Base-by-base conservation (phyloP, 2,888 invertebrate species). In the Sesia apiformis region DNA sequence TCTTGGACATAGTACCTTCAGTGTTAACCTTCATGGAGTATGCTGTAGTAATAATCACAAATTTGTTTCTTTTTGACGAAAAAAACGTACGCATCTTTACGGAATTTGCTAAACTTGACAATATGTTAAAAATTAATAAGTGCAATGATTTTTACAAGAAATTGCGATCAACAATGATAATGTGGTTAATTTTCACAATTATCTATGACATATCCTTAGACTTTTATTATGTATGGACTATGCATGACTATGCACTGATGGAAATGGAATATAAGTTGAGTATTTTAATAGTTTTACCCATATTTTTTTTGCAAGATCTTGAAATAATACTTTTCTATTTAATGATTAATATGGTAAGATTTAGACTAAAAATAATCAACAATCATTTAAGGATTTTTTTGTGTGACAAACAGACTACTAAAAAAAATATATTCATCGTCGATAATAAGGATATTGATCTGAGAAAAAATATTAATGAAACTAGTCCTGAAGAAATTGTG, bases 341-440 rank as follows among this genome's bases (percentile, higher is more conserved):
- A 8, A 52, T 56, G 46, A 53, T 56, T 6, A 3, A 52, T 23
- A 56, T 56, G 52, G 4, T 55, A 3, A 53, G 52, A 40, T 41
- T 38, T 4, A 56, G 58, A 53, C 51, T 58, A 4, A 51, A 40
- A 39, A n/a, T 55, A 4, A 38, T 58, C 7, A 58, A 58, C 39
- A n/a, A 52, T 38, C 43, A 56, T 41, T 43, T 58, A 52, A 53
- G 0, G 4, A 53, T 40, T 49, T 39, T 53, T 4, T 4, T 2
- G 7, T 6, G 40, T 6, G 49, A 49, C 3, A 52, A 38, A 40
- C n/a, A n/a, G n/a, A 40, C 6, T 4, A 40, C 7, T 38, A 7
- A 52, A 23, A 38, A 39, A 39, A 39, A n/a, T 39, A 38, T 49
- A 53, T 40, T 53, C 40, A 23, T 43, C 7, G 7, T 52, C n/a